Conservation (phyloP, 23 tunicate species). For the Halocynthia aurantium region DNA sequence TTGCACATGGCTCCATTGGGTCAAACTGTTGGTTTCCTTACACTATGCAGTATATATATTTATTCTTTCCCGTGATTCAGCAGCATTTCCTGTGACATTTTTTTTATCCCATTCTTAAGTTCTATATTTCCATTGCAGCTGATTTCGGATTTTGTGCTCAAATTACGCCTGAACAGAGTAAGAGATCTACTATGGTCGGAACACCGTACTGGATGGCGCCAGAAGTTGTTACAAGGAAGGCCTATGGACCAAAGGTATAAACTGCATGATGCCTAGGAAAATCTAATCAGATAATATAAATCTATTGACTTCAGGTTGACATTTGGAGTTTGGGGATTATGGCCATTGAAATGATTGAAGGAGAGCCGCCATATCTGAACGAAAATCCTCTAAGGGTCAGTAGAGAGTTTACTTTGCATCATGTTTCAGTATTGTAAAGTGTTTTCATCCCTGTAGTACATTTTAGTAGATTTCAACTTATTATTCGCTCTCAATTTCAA, state of each 20-base stretch:
- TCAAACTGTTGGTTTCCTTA: no score
- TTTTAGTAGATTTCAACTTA: no score
- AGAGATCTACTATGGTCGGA: conserved; percentile 98
- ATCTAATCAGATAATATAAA: neutral
- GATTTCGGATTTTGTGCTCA: conserved; percentile 99
- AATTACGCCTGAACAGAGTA: conserved; percentile 96
- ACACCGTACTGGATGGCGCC: conserved; percentile 99
- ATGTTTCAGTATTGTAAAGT: neutral
- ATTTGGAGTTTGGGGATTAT: conserved; percentile 99
- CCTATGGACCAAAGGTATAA: conserved; percentile 95
- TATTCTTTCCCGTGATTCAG: no score
- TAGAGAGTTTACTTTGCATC: neutral
- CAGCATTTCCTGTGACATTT: no score
- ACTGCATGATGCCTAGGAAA: neutral
- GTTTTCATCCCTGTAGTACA: no score
- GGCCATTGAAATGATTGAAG: conserved; percentile 99
- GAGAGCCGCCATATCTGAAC: conserved; percentile 98
- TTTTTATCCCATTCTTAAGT: no score
- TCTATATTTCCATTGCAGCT: conserved; percentile 32
- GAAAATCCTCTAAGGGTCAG: conserved; percentile 93
- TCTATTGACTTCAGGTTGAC: conserved; percentile 61
- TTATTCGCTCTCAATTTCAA: no score
- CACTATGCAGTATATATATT: no score
- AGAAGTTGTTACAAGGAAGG: conserved; percentile 98
- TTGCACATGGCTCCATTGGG: no score